Evolutionary conservation across 1,140 invertebrate species (phyloP).

Genomic region (Drosophila burlai): DNA sequence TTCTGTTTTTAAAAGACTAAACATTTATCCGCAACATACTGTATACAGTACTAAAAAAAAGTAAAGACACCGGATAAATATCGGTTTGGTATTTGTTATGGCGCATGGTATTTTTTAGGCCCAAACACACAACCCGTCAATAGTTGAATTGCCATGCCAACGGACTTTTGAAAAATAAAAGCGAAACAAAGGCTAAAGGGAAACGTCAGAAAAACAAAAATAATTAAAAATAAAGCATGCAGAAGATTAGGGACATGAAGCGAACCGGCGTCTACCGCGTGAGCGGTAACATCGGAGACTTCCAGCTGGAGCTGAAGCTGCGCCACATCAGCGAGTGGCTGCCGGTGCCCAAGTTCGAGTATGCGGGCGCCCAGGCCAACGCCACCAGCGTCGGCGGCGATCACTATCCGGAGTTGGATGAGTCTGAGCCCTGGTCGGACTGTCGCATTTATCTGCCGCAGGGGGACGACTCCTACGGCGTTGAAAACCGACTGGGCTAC

Average conservation of each 20-base stretch:
- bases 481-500: constrained; percentile 31
- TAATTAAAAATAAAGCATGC: constrained; percentile 39
- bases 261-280: constrained; percentile 85
- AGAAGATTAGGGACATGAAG: constrained; percentile 77
- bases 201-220: constrained; percentile 5
- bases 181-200: constrained; percentile 12
- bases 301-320: constrained; percentile 84
- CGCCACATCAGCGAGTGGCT: constrained; percentile 73
- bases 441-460: constrained; percentile 56
- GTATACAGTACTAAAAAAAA: no score
- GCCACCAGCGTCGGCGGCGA: not conserved
- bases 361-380: constrained; percentile 24
- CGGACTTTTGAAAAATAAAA: constrained; percentile 29
- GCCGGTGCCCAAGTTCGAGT: constrained; percentile 74
- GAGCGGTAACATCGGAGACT: constrained; percentile 85
- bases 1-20: no score
- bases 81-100: not conserved
- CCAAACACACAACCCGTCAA: not conserved
- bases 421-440: constrained; percentile 33
- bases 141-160: constrained; percentile 55
- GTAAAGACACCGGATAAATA: no score
- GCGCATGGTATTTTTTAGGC: not conserved
- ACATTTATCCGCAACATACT: no score
- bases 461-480: constrained; percentile 37
- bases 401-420: constrained; percentile 5